Base-by-base conservation (phyloP, 2,797 vertebrate species). In the Gorsachius magnificus region DNA sequence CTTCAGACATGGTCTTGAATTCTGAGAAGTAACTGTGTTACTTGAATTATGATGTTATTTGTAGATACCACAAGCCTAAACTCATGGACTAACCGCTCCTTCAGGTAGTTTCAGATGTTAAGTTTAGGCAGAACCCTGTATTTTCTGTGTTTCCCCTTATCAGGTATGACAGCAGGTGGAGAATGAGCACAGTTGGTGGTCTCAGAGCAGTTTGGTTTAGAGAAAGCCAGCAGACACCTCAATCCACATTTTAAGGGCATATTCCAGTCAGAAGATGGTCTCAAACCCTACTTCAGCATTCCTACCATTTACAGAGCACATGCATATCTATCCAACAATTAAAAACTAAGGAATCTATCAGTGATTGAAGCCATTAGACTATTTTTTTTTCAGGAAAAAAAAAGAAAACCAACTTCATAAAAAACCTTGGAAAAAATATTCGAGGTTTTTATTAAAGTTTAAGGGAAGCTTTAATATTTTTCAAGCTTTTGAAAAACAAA, bases 341-440 rank as follows among this genome's bases (percentile, higher is more conserved):
- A 46, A 21, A 31, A 83, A 18, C 17, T 76, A 69, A 35, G n/a
- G 85, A 69, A 74, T 26, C 51, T 50, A 81, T 4, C 46, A 70
- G 17, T 0, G 0, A 74, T 21, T 10, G 24, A 58, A 71, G 16
- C 4, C n/a, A 66, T n/a, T 25, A 71, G 46, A 10, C 16, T 13
- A 6, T 3, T 45, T 48, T 45, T 48, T 69, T 77, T 81, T 16
- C 69, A 36, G 33, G 13, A 8, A 22, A n/a, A 31, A 68, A 38
- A 63, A 82, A 56, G 18, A 63, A 64, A 75, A 50, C 1, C 18
- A 41, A 33, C 33, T 24, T 70, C 2, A 20, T 66, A 65, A n/a
- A n/a, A n/a, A n/a, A n/a, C n/a, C n/a, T n/a, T n/a, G n/a, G n/a
- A n/a, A n/a, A n/a, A n/a, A n/a, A n/a, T n/a, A 84, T 10, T 35